These are phyloP conservation scores for Columba livia DNA, from an alignment of 2,113 vertebrate genomes.

Conservation along the genomic window DNA sequence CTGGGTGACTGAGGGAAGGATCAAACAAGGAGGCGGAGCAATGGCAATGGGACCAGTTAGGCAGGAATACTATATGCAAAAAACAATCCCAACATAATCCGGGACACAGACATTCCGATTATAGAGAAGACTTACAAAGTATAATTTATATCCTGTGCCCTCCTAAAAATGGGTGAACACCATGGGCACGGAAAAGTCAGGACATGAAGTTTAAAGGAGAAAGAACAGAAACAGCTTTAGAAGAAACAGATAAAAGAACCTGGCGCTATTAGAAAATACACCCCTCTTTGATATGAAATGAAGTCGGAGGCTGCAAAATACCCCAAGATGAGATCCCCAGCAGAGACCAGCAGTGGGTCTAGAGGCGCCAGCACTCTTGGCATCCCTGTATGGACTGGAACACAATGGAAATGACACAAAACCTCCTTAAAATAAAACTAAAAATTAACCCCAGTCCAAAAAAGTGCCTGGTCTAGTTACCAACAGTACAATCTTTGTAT, in stretches of 20 bases:
- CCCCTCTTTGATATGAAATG: fast-evolving
- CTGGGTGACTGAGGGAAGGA: background rate
- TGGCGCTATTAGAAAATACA: background rate
- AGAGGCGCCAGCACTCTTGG: background rate
- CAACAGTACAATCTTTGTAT: background rate
- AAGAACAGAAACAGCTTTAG: background rate
- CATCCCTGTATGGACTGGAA: background rate
- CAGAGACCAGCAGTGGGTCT: fast-evolving
- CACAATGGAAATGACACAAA: background rate
- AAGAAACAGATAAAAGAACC: background rate
- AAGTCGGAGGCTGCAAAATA: background rate
- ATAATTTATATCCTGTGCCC: background rate
- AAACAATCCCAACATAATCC: background rate
- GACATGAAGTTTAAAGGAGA: background rate
- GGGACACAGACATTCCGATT: background rate
- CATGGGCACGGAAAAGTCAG: background rate
- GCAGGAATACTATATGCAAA: background rate
- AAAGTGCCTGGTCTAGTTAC: background rate
- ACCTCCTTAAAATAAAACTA: background rate
- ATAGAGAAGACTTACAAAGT: background rate
- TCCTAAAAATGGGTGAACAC: background rate
- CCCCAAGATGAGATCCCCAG: background rate
- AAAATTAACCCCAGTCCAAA: background rate
- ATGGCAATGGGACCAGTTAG: background rate
- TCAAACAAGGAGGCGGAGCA: background rate